Evolutionary conservation across 1,140 invertebrate genomes (phyloP).

Genomic region (Pentalonia nigronervosa): DNA sequence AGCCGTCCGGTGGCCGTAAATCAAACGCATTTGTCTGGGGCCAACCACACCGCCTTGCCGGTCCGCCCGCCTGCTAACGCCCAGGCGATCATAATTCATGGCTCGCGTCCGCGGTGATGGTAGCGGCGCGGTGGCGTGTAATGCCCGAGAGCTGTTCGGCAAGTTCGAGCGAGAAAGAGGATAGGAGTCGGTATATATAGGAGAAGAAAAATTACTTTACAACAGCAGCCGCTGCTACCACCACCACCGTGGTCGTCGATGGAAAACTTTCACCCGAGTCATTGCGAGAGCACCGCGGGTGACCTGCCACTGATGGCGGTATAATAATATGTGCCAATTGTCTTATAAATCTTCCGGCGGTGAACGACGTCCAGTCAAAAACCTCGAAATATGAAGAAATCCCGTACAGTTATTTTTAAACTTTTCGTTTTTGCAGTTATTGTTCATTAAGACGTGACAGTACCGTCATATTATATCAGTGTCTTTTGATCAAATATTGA

Average conservation of each 20-base stretch:
- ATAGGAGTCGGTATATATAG: background rate
- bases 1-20: constrained; percentile 40
- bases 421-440: background rate
- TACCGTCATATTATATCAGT: background rate
- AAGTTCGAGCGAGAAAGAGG: background rate
- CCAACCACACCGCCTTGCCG: background rate
- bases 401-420: background rate
- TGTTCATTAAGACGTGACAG: background rate
- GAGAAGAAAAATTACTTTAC: constrained; percentile 41
- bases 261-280: constrained; percentile 1
- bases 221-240: background rate
- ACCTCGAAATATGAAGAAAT: background rate
- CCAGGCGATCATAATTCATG: constrained; percentile 52
- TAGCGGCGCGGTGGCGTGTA: background rate
- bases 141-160: background rate
- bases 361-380: background rate
- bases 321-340: constrained; percentile 5
- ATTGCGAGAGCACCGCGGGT: background rate
- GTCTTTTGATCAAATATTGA: background rate
- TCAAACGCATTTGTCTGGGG: constrained; percentile 50
- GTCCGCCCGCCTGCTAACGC: background rate
- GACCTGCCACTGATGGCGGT: background rate
- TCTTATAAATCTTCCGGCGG: background rate
- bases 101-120: background rate
- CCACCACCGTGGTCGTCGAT: background rate